Evolutionary conservation across 2,888 invertebrate genomes (phyloP), one percentile per base, ranked within the genome.

Genomic region (Dasypolia templi): DNA sequence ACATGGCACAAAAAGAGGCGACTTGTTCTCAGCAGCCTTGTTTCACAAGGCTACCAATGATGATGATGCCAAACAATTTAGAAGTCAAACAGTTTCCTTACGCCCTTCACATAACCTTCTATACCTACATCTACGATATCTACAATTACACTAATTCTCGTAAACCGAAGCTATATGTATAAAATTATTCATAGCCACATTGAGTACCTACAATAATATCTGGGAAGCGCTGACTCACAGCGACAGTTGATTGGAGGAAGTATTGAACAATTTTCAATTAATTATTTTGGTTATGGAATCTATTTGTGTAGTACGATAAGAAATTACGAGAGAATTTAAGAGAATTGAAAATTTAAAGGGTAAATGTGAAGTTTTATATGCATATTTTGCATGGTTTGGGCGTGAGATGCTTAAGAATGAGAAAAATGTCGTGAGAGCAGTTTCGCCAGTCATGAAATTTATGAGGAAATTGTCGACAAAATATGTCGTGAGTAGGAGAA

Each of bases 181-280:
- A 55, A 58, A 56, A 65, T 80, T 83, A 80, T 65, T 80, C 80
- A 83, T 35, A 35, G 55, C 63, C 11, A 39, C 79, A 83, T 79
- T 83, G 49, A 64, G 63, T 26, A 56, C n/a, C n/a, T n/a, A n/a
- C 53, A 65, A 44, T 65, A 42, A 72, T 64, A 72, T 72, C 80
- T 83, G 29, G 7, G 69, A 59, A 66, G n/a, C 72, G 12, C 22
- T 80, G 81, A 83, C 39, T 81, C 69, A 83, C 53, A 19, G 7
- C 58, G 49, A 35, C 79, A 65, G 53, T 72, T 65, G 79, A 72
- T 69, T 55, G 56, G 39, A 61, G 64, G 72, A 44, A 59, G 26
- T 66, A 49, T 44, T 44, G 49, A 58, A 39, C n/a, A n/a, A 53
- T 53, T 55, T 58, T 7, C 6, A 68, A 53, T 65, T 68, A 68